Percentiles rank a stretch among this genome's conserved stretches.
Evolutionary conservation across 2,888 invertebrate species (phyloP).

Genomic region (Mythimna albipuncta): DNA sequence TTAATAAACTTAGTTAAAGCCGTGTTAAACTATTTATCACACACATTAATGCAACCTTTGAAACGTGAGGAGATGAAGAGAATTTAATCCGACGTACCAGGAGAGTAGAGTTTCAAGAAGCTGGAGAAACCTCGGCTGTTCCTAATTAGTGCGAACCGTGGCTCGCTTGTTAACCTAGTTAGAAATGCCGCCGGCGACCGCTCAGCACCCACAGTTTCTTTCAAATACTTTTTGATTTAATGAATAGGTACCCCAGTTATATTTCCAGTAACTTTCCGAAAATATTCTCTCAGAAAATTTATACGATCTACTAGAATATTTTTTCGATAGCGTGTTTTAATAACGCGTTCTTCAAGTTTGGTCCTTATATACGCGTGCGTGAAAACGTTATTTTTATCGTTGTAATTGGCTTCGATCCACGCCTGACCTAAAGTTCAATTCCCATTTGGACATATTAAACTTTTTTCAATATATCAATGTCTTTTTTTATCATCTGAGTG

Average conservation of each 20-base stretch:
- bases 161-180: constrained; percentile 79
- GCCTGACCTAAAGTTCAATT: constrained; percentile 34
- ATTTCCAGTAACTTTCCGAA: constrained; percentile 42
- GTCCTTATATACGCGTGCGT: constrained; percentile 33
- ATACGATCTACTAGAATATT: constrained; percentile 6
- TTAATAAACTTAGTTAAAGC: constrained; percentile 7
- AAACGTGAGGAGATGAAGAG: constrained; percentile 37
- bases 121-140: constrained; percentile 64
- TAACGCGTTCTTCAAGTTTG: constrained; percentile 16
- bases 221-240: constrained; percentile 72
- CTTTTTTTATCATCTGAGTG: constrained; percentile 16
- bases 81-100: constrained; percentile 61
- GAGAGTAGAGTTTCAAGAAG: constrained; percentile 67
- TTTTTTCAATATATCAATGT: constrained; percentile 49
- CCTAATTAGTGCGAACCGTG: constrained; percentile 75
- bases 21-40: constrained; percentile 9
- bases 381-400: constrained; percentile 29
- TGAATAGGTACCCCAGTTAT: constrained; percentile 63
- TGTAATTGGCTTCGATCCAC: constrained; percentile 38
- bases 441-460: constrained; percentile 37
- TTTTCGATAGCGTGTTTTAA: constrained; percentile 11
- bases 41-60: constrained; percentile 35
- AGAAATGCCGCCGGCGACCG: constrained; percentile 66
- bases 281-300: constrained; percentile 26
- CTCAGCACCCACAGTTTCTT: constrained; percentile 66